Conservation (phyloP, 2,113 vertebrate species). For the Picathartes gymnocephalus region DNA sequence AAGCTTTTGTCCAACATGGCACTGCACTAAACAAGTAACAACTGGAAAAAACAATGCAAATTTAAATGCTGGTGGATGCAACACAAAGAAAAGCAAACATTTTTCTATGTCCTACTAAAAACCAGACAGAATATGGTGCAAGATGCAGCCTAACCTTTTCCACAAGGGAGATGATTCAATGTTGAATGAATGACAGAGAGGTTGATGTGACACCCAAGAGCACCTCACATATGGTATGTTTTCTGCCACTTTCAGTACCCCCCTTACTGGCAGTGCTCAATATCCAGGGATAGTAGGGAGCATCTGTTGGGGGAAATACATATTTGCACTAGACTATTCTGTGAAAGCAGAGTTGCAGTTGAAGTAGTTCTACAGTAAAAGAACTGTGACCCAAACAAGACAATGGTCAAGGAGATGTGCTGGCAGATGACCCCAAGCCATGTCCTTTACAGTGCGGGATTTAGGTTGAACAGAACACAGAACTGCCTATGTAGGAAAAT, state of each 20-base stretch:
- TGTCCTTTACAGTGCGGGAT: background rate
- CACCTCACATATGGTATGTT: background rate
- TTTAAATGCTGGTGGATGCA: background rate
- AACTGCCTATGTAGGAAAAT: background rate
- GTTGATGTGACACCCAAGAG: background rate
- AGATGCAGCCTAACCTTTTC: background rate
- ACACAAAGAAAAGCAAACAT: background rate
- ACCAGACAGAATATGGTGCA: background rate
- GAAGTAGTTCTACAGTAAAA: background rate
- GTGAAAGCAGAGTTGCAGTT: background rate
- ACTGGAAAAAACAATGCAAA: background rate
- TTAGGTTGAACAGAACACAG: background rate
- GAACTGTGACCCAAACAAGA: background rate
- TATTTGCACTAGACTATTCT: background rate
- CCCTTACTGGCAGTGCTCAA: background rate
- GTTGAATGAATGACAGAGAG: background rate
- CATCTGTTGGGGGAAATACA: background rate
- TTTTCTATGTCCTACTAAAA: background rate
- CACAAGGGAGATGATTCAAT: background rate
- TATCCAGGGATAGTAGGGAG: background rate
- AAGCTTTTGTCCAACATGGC: background rate
- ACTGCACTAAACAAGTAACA: background rate
- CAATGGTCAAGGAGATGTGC: background rate
- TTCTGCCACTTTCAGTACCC: background rate
- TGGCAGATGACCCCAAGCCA: background rate